phyloP scores from a whole-genome alignment of 2,888 invertebrate genomes.

The Cephus rjabovi region DNA sequence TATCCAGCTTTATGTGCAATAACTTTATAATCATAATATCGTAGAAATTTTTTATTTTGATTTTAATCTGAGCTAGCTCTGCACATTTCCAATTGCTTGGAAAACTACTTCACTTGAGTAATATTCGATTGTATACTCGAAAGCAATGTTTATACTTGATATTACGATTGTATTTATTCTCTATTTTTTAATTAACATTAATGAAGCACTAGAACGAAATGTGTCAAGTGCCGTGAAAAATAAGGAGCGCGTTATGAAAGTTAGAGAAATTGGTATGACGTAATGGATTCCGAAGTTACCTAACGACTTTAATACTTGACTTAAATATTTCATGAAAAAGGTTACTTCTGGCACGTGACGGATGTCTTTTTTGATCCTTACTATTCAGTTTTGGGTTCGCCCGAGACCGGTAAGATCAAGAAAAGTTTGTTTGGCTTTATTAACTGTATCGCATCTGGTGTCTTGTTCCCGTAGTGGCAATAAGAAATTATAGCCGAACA shows the following conservation, averaged over 20 bases:
- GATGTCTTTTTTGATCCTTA: conserved; percentile 16
- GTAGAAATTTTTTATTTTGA: too few species aligned
- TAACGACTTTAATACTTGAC: not conserved
- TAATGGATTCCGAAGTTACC: not conserved
- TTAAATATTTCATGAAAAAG: not conserved
- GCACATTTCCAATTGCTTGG: too few species aligned
- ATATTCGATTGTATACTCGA: too few species aligned
- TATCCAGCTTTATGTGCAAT: too few species aligned
- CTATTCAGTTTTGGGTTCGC: conserved; percentile 9
- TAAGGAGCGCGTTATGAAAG: not conserved
- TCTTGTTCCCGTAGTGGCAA: not conserved
- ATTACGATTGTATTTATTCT: not conserved
- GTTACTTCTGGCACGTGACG: conserved; percentile 16
- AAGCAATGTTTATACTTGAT: too few species aligned
- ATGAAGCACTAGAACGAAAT: not conserved
- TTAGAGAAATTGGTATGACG: not conserved
- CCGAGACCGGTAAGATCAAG: conserved; percentile 10
- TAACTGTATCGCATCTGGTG: not conserved
- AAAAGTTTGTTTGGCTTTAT: not conserved
- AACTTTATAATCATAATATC: too few species aligned
- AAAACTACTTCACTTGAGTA: too few species aligned
- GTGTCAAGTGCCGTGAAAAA: not conserved
- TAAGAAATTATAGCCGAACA: not conserved
- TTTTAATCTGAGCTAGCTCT: too few species aligned
- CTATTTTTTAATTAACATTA: not conserved